These are phyloP conservation scores for Monodelphis domestica DNA, from an alignment of 2,797 vertebrate genomes.

Conservation along the genomic window DNA sequence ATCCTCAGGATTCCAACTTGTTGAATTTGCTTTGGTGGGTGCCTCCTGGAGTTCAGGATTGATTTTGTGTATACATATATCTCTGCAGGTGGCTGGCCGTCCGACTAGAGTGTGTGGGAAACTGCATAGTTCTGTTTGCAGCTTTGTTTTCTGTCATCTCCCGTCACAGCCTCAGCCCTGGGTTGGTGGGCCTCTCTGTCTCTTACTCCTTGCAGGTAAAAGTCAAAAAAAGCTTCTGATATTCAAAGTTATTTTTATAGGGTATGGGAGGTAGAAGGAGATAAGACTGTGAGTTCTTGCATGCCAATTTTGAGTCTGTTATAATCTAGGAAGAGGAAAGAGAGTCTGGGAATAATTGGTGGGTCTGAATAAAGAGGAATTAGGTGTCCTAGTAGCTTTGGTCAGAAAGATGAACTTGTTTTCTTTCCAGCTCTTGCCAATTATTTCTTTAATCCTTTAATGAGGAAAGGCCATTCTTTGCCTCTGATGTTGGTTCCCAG, in stretches of 20 bases:
- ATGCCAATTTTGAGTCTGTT: neutral
- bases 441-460: neutral
- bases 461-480: neutral
- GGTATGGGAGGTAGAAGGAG: neutral
- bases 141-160: slow-evolving; percentile 93
- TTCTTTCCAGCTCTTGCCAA: neutral
- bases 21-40: neutral
- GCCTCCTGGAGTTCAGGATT: neutral
- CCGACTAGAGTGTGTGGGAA: slow-evolving; percentile 94
- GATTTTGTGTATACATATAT: accelerated
- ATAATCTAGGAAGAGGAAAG: neutral
- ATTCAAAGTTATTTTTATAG: neutral
- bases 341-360: neutral
- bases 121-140: slow-evolving; percentile 94
- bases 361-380: neutral
- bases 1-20: neutral
- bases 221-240: accelerated
- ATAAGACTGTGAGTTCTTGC: neutral
- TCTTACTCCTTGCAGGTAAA: slow-evolving; percentile 96
- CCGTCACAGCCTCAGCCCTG: slow-evolving; percentile 91
- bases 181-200: slow-evolving; percentile 94
- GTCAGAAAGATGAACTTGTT: neutral
- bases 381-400: neutral
- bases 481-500: neutral
- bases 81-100: slow-evolving; percentile 93